Base-by-base conservation (phyloP, 2,113 vertebrate genomes). In the Hipposideros armiger region DNA sequence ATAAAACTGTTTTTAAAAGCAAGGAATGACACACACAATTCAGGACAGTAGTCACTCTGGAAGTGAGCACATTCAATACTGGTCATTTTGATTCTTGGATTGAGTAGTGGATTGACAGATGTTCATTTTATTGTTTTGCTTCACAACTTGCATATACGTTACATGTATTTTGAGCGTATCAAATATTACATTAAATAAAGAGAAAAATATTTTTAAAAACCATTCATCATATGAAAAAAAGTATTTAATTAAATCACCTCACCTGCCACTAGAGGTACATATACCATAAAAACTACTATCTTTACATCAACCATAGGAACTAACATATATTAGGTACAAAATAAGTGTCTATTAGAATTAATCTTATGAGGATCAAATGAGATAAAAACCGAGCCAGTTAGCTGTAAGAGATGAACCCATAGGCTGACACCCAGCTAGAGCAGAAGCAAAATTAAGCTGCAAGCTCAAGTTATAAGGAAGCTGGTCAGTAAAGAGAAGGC, bases 1-100 rank as follows among this genome's bases (percentile, higher is more conserved):
- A 87, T 66, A 52, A 81, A 87, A 87, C 26, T 82, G 77, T 80
- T 90, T 87, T 80, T 40, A 85, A 91, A 80, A 90, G 54, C 72
- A 96, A 91, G 11, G 30, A 91, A 70, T 60, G 70, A 95, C 84
- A 97, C 58, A 95, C 84, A 97, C 58, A 92, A 91, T 73, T 86
- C 56, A 90, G 64, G 36, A 92, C 16, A 50, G 50, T 17, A 82
- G 67, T 82, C 62, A 95, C 72, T 87, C 58, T 88, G 70, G 11
- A 62, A 26, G 30, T 83, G 32, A 93, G 30, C 50, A 94, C 67
- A 78, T 86, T 88, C 54, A 86, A 28, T 56, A 80, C 0, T 42
- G 32, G 69, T 80, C 92, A 92, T 90, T 93, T 76, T 94, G 69
- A 92, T 76, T 81, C 58, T 73, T 85, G 24, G 20, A 81, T 15